These are phyloP conservation scores for Sylvilagus bachmani DNA, from an alignment of 2,113 vertebrate species.

Conservation along the genomic window DNA sequence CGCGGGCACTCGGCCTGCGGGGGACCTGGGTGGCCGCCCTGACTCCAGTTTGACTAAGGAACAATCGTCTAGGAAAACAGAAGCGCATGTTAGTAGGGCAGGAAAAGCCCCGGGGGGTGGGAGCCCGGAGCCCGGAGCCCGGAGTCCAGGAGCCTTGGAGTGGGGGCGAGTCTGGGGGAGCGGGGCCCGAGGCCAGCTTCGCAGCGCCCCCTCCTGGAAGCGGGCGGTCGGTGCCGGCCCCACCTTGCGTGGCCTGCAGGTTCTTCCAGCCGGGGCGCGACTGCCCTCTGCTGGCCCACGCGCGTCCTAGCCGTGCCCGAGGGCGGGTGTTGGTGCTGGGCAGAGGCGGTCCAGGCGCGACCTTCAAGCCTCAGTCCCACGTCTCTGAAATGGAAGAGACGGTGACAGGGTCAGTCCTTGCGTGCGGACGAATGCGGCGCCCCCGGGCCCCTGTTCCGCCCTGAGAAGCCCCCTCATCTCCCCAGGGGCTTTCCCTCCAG, in stretches of 20 bases:
- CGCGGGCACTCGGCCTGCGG: too few species aligned
- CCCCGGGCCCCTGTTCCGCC: background rate
- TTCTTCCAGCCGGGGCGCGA: background rate
- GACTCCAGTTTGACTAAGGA: slow-evolving; percentile 39
- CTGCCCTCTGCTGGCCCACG: slow-evolving; percentile 65
- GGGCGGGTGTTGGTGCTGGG: background rate
- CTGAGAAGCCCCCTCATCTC: background rate
- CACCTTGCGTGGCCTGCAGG: fast-evolving
- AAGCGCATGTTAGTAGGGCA: background rate
- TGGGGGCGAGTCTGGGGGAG: background rate
- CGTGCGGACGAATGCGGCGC: background rate
- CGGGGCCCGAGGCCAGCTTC: background rate
- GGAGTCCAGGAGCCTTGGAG: background rate
- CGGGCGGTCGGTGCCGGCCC: background rate
- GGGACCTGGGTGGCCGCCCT: background rate
- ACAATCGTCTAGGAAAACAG: slow-evolving; percentile 47
- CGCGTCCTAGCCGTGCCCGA: background rate
- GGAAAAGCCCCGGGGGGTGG: background rate
- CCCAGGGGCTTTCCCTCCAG: background rate
- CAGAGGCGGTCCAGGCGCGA: background rate
- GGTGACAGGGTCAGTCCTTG: background rate
- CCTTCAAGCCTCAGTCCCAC: background rate
- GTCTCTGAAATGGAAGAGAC: background rate
- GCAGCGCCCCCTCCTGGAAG: slow-evolving; percentile 70
- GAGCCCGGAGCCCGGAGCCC: background rate